Conservation (phyloP, 2,797 vertebrate species). For the Heliangelus exortis region DNA sequence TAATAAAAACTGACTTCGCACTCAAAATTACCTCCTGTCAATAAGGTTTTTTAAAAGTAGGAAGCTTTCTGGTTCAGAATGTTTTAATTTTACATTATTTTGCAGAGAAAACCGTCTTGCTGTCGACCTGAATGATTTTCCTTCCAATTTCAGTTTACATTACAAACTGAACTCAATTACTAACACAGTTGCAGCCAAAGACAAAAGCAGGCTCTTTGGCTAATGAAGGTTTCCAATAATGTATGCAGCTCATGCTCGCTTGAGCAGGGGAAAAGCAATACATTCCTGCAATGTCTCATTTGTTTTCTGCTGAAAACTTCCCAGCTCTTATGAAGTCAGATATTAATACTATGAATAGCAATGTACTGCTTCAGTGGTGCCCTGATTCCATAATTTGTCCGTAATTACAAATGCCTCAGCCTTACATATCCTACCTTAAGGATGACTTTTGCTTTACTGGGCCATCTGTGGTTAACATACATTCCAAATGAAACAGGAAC, state of each 20-base stretch:
- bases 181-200: not conserved
- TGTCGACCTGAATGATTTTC: not conserved
- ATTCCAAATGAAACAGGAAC: slow-evolving; percentile 88
- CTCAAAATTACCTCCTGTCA: not conserved
- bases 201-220: not conserved
- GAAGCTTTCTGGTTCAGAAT: not conserved
- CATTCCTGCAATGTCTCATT: not conserved
- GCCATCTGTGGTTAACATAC: slow-evolving; percentile 87
- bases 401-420: not conserved
- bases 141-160: not conserved
- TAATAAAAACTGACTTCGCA: not conserved
- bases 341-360: not conserved
- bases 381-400: not conserved
- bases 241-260: not conserved
- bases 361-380: not conserved
- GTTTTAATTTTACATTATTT: not conserved
- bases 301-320: slow-evolving; percentile 38
- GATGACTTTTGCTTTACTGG: slow-evolving; percentile 85
- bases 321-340: not conserved
- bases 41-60: not conserved
- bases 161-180: slow-evolving; percentile 23
- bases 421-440: slow-evolving; percentile 85
- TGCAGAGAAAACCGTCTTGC: not conserved
- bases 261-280: not conserved
- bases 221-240: slow-evolving; percentile 29